A percentile compares a stretch with the other conserved stretches of the same genome.
Evolutionary conservation across 1,140 invertebrate species (phyloP).

Genomic region (Littorina saxatilis): DNA sequence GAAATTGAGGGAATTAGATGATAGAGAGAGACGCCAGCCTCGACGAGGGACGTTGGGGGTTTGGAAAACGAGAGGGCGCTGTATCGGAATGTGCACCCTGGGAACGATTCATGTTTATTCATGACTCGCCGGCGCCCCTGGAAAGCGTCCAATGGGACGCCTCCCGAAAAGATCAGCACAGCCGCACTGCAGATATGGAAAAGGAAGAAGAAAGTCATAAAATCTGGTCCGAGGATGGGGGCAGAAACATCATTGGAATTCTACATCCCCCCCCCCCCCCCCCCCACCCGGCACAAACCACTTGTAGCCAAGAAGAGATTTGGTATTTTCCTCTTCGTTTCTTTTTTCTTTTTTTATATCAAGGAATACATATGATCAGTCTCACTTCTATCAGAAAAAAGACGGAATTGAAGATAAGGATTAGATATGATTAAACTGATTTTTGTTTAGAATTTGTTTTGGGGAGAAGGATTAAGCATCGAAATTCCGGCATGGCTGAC

Average conservation of each 20-base stretch:
- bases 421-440: too few species aligned
- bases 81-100: background rate
- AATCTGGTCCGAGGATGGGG: background rate
- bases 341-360: too few species aligned
- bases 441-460: too few species aligned
- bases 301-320: too few species aligned
- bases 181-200: background rate
- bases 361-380: too few species aligned
- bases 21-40: background rate
- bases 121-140: background rate
- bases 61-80: background rate
- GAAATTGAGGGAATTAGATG: background rate
- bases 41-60: background rate
- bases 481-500: too few species aligned
- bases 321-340: too few species aligned
- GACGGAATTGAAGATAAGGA: too few species aligned
- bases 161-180: slow-evolving; percentile 7
- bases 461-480: too few species aligned
- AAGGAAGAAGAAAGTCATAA: slow-evolving; percentile 5
- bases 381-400: too few species aligned
- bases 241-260: background rate
- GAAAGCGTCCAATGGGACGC: slow-evolving; percentile 19
- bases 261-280: background rate
- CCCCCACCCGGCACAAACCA: too few species aligned
- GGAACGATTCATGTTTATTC: slow-evolving; percentile 34